Conservation (phyloP, 2,888 invertebrate species). For the Coleophora deauratella region DNA sequence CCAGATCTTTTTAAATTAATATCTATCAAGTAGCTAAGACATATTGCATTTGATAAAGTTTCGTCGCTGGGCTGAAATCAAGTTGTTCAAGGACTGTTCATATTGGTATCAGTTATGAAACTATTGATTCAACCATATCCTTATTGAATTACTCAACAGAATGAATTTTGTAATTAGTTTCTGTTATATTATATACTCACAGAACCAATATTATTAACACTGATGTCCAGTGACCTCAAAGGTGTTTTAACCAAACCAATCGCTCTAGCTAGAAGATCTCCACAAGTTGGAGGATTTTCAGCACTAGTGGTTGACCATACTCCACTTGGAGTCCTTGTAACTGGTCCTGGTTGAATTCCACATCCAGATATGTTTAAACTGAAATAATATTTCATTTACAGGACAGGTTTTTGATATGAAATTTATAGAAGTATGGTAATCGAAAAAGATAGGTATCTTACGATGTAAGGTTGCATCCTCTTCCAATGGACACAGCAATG, state of each 20-base stretch:
- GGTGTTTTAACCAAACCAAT: slow-evolving; percentile 67
- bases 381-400: slow-evolving; percentile 13
- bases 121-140: too few species aligned
- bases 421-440: too few species aligned
- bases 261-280: slow-evolving; percentile 61
- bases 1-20: slow-evolving; percentile 62
- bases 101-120: too few species aligned
- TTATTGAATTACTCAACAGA: too few species aligned
- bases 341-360: slow-evolving; percentile 53
- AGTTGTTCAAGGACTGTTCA: neutral
- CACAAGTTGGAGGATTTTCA: slow-evolving; percentile 63
- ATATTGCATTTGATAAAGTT: slow-evolving; percentile 58
- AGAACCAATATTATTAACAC: slow-evolving; percentile 65
- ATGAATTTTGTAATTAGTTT: too few species aligned
- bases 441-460: slow-evolving; percentile 22
- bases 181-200: too few species aligned
- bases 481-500: slow-evolving; percentile 58
- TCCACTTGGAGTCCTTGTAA: slow-evolving; percentile 55
- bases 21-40: slow-evolving; percentile 58
- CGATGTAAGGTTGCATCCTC: slow-evolving; percentile 64
- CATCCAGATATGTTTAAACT: slow-evolving; percentile 67
- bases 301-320: slow-evolving; percentile 66
- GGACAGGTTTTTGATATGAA: neutral
- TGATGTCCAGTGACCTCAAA: slow-evolving; percentile 56
- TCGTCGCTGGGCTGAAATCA: slow-evolving; percentile 51